phyloP scores from a whole-genome alignment of 30 jellyfish, hydroid and myxozoan genomes.

The Turritopsis rubra region DNA sequence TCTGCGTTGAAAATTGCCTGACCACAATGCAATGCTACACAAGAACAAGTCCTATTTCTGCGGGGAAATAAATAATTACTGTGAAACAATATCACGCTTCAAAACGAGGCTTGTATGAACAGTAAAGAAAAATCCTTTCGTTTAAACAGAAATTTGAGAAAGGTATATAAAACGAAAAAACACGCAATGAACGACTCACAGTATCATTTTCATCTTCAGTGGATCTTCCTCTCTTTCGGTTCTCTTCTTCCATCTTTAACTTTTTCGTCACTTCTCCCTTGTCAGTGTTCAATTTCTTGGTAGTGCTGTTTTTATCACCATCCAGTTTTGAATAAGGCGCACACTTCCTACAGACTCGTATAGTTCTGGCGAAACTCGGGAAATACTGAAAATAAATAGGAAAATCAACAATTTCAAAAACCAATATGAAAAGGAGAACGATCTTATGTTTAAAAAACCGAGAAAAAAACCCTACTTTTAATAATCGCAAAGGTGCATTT shows the following conservation, averaged over 20 bases:
- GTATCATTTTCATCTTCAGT: not conserved
- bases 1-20: not conserved
- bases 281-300: not conserved
- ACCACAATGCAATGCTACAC: not conserved
- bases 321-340: slow-evolving; percentile 2
- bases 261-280: not conserved
- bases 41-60: too few species aligned
- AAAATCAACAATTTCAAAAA: not conserved
- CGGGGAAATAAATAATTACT: too few species aligned
- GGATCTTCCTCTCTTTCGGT: not conserved
- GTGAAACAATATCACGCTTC: too few species aligned
- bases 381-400: not conserved
- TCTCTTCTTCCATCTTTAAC: not conserved
- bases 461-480: not conserved
- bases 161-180: too few species aligned
- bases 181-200: not conserved
- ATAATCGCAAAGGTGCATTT: slow-evolving; percentile 12
- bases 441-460: not conserved
- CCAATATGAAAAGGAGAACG: not conserved
- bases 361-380: not conserved
- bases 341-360: slow-evolving; percentile 7
- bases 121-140: not conserved
- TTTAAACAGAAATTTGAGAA: not conserved
- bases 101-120: too few species aligned
- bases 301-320: not conserved